Evolutionary conservation across 2,888 invertebrate species (phyloP).

Genomic region (Troilus luridus): DNA sequence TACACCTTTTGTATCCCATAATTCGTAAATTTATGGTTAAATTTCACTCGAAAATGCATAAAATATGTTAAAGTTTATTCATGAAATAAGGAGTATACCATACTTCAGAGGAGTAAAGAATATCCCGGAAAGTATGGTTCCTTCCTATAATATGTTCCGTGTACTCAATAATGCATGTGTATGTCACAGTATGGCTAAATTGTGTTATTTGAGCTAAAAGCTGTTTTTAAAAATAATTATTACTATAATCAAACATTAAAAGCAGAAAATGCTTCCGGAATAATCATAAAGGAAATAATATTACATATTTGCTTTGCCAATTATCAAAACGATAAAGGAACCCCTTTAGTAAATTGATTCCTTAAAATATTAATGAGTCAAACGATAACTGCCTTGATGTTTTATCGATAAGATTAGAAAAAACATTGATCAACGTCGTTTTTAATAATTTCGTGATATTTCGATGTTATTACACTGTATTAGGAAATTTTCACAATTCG

Average conservation of each 20-base stretch:
- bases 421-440: no score
- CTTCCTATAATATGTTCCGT: no score
- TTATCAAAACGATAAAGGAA: background rate
- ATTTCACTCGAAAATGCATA: no score
- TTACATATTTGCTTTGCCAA: background rate
- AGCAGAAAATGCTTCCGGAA: background rate
- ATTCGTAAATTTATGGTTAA: no score
- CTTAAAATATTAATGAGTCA: background rate
- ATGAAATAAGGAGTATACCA: no score
- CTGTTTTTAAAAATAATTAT: background rate
- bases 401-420: background rate
- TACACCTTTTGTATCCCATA: no score
- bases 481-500: background rate
- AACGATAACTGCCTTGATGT: background rate
- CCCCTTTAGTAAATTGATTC: background rate
- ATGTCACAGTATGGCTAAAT: no score
- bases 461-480: background rate
- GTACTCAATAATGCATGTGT: no score
- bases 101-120: no score
- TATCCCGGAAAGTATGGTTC: no score
- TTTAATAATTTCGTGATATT: background rate
- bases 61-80: no score
- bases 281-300: background rate
- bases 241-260: background rate
- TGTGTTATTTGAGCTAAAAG: no score